Conservation (phyloP, 35 echinoderm and acorn worm species). For the Anneissia japonica region DNA sequence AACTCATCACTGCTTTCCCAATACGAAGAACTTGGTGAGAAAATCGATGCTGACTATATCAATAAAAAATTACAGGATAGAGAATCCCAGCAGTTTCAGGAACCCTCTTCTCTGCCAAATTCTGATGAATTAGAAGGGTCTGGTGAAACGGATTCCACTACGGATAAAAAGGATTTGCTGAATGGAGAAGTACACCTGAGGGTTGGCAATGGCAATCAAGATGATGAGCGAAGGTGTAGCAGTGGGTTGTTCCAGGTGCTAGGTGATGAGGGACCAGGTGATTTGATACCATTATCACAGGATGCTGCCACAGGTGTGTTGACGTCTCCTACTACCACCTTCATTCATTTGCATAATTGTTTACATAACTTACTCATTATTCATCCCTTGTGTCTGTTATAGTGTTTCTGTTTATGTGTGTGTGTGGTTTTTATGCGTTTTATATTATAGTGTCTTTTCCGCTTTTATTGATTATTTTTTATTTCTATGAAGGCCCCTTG, state of each 20-base stretch:
- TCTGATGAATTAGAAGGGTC: not conserved
- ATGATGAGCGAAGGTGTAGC: too few relatives aligned
- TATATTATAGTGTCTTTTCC: too few relatives aligned
- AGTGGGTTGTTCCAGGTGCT: not conserved
- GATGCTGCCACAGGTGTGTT: not conserved
- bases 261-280: not conserved
- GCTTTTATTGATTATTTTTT: too few relatives aligned
- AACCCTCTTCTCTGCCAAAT: not conserved
- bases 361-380: too few relatives aligned
- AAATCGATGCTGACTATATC: conserved; percentile 52
- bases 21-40: conserved; percentile 43
- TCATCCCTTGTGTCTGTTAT: too few relatives aligned
- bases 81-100: not conserved
- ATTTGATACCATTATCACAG: not conserved
- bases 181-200: not conserved
- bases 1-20: conserved; percentile 41
- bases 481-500: too few relatives aligned
- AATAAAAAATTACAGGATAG: conserved; percentile 45
- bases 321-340: not conserved
- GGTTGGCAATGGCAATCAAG: not conserved
- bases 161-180: not conserved
- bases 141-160: not conserved
- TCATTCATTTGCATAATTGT: too few relatives aligned
- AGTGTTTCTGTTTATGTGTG: too few relatives aligned
- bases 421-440: too few relatives aligned